Evolutionary conservation across 2,113 vertebrate genomes (phyloP).

Genomic region (Hemicordylus capensis): DNA sequence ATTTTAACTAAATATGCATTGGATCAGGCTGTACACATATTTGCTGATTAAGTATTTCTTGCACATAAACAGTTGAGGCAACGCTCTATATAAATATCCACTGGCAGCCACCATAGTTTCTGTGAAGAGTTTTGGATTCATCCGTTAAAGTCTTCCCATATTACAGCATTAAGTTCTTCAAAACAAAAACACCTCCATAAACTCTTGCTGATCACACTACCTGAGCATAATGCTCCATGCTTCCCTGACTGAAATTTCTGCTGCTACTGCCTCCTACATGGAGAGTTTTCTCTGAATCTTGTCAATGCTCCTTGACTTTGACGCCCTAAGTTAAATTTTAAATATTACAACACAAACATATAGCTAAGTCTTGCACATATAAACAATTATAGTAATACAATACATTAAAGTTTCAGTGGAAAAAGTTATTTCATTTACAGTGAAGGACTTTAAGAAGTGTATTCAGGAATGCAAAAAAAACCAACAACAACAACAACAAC

Average conservation of each 20-base stretch:
- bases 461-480: too few relatives aligned
- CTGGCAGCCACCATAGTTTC: neutral
- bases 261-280: neutral
- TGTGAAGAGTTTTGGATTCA: neutral
- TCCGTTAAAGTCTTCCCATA: neutral
- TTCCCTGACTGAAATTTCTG: neutral
- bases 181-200: neutral
- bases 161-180: neutral
- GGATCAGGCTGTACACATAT: neutral
- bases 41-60: too few relatives aligned
- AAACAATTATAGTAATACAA: neutral
- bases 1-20: too few relatives aligned
- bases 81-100: too few relatives aligned
- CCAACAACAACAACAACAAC: too few relatives aligned
- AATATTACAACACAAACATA: neutral
- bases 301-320: too few relatives aligned
- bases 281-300: neutral
- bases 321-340: neutral
- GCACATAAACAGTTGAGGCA: too few relatives aligned
- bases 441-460: neutral
- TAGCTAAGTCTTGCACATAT: neutral
- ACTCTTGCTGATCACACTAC: neutral
- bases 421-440: neutral
- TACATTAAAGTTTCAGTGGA: neutral
- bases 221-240: neutral